Percentiles rank a stretch among this genome's conserved stretches.
Conservation (phyloP, 1,140 invertebrate genomes). For the Drosophila ficusphila region DNA sequence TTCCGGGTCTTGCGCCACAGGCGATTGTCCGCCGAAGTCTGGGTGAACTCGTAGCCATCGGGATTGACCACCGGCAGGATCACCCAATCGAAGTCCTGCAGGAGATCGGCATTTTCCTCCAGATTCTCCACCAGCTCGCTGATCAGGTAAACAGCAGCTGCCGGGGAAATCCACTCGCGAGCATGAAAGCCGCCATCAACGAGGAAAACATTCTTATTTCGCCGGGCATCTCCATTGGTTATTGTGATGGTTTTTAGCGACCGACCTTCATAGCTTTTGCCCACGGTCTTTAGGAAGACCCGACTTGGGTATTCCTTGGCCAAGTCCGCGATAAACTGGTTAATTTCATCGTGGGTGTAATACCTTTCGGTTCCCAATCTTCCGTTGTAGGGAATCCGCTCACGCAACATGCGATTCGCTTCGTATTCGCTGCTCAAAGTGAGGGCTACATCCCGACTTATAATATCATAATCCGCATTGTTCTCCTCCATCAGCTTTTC, state of each 20-base stretch:
- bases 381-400: slow-evolving; percentile 46
- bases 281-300: slow-evolving; percentile 84
- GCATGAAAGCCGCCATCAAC: slow-evolving; percentile 87
- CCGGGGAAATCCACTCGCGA: slow-evolving; percentile 89
- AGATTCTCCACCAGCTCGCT: slow-evolving; percentile 86
- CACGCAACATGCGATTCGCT: slow-evolving; percentile 34
- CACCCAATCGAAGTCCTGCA: slow-evolving; percentile 86
- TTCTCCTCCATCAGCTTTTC: slow-evolving; percentile 27
- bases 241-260: slow-evolving; percentile 86
- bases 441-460: slow-evolving; percentile 50
- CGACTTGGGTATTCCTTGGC: slow-evolving; percentile 80
- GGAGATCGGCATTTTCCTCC: slow-evolving; percentile 77
- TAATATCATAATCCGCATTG: slow-evolving; percentile 26
- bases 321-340: slow-evolving; percentile 84
- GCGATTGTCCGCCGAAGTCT: slow-evolving; percentile 78
- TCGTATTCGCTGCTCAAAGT: slow-evolving; percentile 42
- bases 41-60: slow-evolving; percentile 84
- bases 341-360: slow-evolving; percentile 84
- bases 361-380: slow-evolving; percentile 61
- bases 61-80: slow-evolving; percentile 86
- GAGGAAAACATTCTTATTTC: slow-evolving; percentile 85
- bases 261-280: slow-evolving; percentile 84
- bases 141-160: slow-evolving; percentile 87
- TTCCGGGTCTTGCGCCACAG: slow-evolving; percentile 85
- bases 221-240: slow-evolving; percentile 78